phyloP scores from a whole-genome alignment of 2,113 vertebrate species.

The Anarrhichthys ocellatus region DNA sequence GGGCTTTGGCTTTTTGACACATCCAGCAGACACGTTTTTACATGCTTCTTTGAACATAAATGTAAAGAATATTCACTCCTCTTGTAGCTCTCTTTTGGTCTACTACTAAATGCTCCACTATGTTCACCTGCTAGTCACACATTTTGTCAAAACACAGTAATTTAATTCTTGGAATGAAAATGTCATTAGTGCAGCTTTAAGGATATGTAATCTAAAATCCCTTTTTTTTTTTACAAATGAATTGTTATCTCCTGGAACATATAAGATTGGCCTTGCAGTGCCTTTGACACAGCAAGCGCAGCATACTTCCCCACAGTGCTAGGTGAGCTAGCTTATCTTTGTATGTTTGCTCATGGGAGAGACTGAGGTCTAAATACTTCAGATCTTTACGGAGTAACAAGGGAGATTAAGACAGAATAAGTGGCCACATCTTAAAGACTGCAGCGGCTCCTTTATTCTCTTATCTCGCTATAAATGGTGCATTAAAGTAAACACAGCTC shows the following conservation, averaged over 20 bases:
- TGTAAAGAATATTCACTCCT: too few relatives aligned
- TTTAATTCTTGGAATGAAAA: not conserved
- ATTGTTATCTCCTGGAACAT: not conserved
- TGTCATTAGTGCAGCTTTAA: not conserved
- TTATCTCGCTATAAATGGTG: slow-evolving; percentile 20
- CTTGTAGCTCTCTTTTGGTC: not conserved
- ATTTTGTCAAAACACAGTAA: not conserved
- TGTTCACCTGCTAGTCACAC: not conserved
- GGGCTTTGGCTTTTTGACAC: too few relatives aligned
- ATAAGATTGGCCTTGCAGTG: not conserved
- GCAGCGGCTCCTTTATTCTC: slow-evolving; percentile 16
- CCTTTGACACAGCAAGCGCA: not conserved
- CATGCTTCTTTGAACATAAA: too few relatives aligned
- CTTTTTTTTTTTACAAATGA: not conserved
- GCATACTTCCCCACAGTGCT: not conserved
- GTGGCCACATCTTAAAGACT: slow-evolving; percentile 24
- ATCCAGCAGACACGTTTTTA: too few relatives aligned
- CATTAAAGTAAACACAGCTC: slow-evolving; percentile 47
- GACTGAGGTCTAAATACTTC: slow-evolving; percentile 20
- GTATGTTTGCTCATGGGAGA: slow-evolving; percentile 6
- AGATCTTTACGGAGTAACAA: slow-evolving; percentile 37
- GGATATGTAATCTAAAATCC: not conserved
- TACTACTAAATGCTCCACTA: not conserved
- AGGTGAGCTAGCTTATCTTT: not conserved
- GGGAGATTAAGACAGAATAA: slow-evolving; percentile 43